phyloP scores from a whole-genome alignment of 2,888 invertebrate genomes.

The Microchrysa polita region DNA sequence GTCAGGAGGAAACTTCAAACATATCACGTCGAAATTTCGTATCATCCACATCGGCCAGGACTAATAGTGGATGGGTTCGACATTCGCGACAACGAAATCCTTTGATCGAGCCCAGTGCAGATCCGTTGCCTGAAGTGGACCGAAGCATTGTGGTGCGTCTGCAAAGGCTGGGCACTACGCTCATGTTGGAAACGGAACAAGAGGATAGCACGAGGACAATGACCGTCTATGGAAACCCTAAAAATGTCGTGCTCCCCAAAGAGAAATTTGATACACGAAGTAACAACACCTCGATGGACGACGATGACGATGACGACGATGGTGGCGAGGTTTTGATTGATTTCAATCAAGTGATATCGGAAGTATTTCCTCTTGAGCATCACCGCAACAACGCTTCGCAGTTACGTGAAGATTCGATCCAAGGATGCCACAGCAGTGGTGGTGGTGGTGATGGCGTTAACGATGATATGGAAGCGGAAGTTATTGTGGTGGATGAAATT shows the following conservation, averaged over 20 bases:
- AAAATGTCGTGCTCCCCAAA: constrained; percentile 52
- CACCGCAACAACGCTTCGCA: background rate
- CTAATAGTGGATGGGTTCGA: no score
- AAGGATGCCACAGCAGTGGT: background rate
- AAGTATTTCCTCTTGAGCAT: constrained; percentile 58
- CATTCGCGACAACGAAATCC: background rate
- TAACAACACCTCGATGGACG: background rate
- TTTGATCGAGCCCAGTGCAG: background rate
- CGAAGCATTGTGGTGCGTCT: constrained; percentile 62
- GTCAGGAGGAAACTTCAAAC: background rate
- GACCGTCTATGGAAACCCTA: constrained; percentile 48
- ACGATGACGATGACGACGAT: constrained; percentile 51
- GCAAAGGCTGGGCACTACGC: constrained; percentile 60
- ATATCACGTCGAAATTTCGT: background rate
- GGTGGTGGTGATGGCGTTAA: background rate
- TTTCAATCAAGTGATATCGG: constrained; percentile 62
- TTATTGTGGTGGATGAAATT: background rate
- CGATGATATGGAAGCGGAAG: background rate
- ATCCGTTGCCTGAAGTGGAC: constrained; percentile 58
- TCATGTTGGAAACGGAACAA: constrained; percentile 55
- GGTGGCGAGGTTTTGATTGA: constrained; percentile 59
- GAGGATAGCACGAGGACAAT: background rate
- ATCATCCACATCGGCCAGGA: background rate
- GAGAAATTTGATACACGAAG: constrained; percentile 20
- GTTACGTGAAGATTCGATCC: background rate